Evolutionary conservation across 1,140 invertebrate genomes (phyloP).

Genomic region (Phthorimaea operculella): DNA sequence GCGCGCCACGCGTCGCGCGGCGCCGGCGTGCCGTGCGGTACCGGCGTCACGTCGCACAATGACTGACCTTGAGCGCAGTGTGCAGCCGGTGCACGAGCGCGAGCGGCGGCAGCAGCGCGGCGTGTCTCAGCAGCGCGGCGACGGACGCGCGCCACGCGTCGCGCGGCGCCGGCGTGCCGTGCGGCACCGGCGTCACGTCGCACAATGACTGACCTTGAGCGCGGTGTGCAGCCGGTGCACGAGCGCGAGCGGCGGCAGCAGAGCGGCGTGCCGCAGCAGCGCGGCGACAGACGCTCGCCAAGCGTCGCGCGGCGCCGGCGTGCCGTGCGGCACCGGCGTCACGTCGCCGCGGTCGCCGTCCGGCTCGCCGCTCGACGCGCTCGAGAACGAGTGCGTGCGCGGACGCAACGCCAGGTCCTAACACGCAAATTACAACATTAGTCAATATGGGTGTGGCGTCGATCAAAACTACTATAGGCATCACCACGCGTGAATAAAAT

Average conservation of each 20-base stretch:
- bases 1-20: slow-evolving; percentile 53
- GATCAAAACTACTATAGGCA: too few relatives aligned
- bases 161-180: slow-evolving; percentile 24
- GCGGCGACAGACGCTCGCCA: slow-evolving; percentile 53
- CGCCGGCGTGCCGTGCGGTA: slow-evolving; percentile 27
- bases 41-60: slow-evolving; percentile 86
- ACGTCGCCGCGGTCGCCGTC: slow-evolving; percentile 83
- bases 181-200: slow-evolving; percentile 80
- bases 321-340: slow-evolving; percentile 71
- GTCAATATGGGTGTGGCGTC: too few relatives aligned
- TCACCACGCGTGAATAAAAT: too few relatives aligned
- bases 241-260: slow-evolving; percentile 40
- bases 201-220: slow-evolving; percentile 66
- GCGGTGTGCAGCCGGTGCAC: slow-evolving; percentile 55
- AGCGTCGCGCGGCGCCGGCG: slow-evolving; percentile 35
- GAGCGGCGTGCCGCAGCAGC: slow-evolving; percentile 42
- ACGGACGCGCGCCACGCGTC: slow-evolving; percentile 57
- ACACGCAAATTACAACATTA: too few relatives aligned
- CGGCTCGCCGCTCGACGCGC: slow-evolving; percentile 77
- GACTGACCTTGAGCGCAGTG: slow-evolving; percentile 51
- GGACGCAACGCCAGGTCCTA: slow-evolving; percentile 28
- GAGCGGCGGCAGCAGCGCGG: slow-evolving; percentile 37
- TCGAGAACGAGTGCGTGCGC: slow-evolving; percentile 64
- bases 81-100: slow-evolving; percentile 48
- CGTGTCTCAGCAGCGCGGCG: slow-evolving; percentile 42